A percentile compares a stretch with the other conserved stretches of the same genome.
Evolutionary conservation across 2,888 invertebrate species (phyloP).

Genomic region (Pseudeuparius sepicola): DNA sequence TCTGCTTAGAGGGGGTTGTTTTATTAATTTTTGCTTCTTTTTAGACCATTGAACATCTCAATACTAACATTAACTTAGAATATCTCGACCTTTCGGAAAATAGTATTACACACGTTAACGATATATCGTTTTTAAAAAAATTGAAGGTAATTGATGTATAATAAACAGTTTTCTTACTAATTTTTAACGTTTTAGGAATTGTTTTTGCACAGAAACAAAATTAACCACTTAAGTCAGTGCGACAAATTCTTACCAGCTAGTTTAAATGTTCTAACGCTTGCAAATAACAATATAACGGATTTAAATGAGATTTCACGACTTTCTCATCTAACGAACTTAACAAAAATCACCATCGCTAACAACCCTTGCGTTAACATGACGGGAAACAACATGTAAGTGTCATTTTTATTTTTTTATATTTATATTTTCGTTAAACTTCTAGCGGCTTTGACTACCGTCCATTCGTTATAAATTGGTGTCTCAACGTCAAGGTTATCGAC

Average conservation of each 20-base stretch:
- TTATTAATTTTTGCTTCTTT: slow-evolving; percentile 9
- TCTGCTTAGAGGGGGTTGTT: slow-evolving; percentile 12
- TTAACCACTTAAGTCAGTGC: slow-evolving; percentile 70
- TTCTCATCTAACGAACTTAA: slow-evolving; percentile 62
- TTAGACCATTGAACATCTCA: slow-evolving; percentile 77
- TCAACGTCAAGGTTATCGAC: slow-evolving; percentile 78
- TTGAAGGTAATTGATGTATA: slow-evolving; percentile 70
- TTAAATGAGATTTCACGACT: slow-evolving; percentile 79
- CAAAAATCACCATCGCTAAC: slow-evolving; percentile 73
- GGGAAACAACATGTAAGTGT: slow-evolving; percentile 61
- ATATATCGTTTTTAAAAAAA: slow-evolving; percentile 70
- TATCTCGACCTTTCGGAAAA: slow-evolving; percentile 84
- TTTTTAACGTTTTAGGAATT: slow-evolving; percentile 53
- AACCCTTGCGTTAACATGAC: slow-evolving; percentile 81
- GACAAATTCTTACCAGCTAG: slow-evolving; percentile 72
- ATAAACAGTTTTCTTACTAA: no score
- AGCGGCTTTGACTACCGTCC: slow-evolving; percentile 89
- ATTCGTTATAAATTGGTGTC: slow-evolving; percentile 88
- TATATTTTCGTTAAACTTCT: slow-evolving; percentile 7
- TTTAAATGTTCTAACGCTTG: slow-evolving; percentile 64
- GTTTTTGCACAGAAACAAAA: slow-evolving; percentile 75
- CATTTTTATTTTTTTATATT: slow-evolving; percentile 3
- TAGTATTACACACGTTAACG: slow-evolving; percentile 72
- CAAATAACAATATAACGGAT: slow-evolving; percentile 75
- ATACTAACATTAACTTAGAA: slow-evolving; percentile 70